Evolutionary conservation across 2,113 vertebrate species (phyloP), one percentile per base, ranked within the genome.

Genomic region (Pteruthius melanotis): DNA sequence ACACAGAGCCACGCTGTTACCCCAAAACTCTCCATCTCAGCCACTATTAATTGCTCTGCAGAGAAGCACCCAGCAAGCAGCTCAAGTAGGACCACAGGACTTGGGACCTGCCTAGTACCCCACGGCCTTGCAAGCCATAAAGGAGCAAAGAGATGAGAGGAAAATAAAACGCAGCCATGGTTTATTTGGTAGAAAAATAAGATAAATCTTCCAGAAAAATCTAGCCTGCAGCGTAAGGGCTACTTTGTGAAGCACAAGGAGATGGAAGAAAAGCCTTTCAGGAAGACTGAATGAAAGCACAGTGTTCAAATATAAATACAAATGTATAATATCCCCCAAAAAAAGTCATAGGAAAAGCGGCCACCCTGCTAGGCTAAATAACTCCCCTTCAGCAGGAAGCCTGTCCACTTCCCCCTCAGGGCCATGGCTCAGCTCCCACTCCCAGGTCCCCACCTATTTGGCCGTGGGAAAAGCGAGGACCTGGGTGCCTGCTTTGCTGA

Each of bases 301-400:
- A 90, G 94, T 90, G 92, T 74, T 61, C 83, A 69, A 72, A 90
- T 77, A 97, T 95, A 97, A 96, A 97, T 93, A 95, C 50, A 92
- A 92, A 77, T 7, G 59, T 86, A 49, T 80, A 92, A 80, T 68
- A 30, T 8, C 37, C 37, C 68, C 39, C 19, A 0, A 17, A 71
- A 82, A 94, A 74, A 60, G 21, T 90, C 16, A 49, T 21, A 93
- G 49, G 18, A 86, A 88, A 92, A 92, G 75, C 66, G 2, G 49
- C 88, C 88, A 39, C 77, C 26, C 59, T 85, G 64, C 56, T 33
- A 77, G 26, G 26, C 65, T 89, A 84, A 77, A 89, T 33, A 89
- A 91, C 40, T 89, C 69, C 77, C 91, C 74, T 84, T 49, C 24
- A 35, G 52, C 63, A 49, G 89, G 80, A 90, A 72, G 52, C 54